Percentiles rank a stretch among this genome's conserved stretches.
phyloP scores from a whole-genome alignment of 2,888 invertebrate genomes.

The Gisinianus flammeolus region DNA sequence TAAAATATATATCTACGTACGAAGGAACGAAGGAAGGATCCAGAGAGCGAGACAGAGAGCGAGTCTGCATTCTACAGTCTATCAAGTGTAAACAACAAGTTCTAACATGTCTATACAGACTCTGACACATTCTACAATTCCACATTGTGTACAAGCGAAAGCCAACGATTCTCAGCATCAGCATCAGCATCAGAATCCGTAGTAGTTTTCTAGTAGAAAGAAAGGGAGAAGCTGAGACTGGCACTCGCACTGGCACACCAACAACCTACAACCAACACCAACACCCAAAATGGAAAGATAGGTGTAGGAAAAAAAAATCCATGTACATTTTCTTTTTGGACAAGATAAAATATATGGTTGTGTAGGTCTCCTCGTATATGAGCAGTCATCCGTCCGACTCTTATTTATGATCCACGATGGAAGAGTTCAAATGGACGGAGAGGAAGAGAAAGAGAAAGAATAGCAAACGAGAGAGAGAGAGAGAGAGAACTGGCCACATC shows the following conservation, averaged over 20 bases:
- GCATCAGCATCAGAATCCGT: too few species aligned
- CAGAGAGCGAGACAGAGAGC: not conserved
- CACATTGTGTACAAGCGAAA: too few species aligned
- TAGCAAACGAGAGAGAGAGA: not conserved
- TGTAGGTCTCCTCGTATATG: slow-evolving; percentile 21
- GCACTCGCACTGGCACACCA: too few species aligned
- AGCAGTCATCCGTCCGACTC: slow-evolving; percentile 39
- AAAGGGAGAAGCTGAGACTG: not conserved
- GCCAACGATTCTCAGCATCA: too few species aligned
- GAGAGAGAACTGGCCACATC: not conserved
- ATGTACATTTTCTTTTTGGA: slow-evolving; percentile 13
- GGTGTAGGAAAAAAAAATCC: slow-evolving; percentile 5
- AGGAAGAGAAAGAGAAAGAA: slow-evolving; percentile 20
- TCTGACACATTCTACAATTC: slow-evolving; percentile 10
- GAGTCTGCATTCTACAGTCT: not conserved
- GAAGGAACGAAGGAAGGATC: not conserved
- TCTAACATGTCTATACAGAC: not conserved
- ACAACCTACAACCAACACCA: too few species aligned
- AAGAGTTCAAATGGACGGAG: slow-evolving; percentile 39
- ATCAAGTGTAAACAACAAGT: not conserved
- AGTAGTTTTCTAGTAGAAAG: too few species aligned
- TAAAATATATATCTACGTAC: not conserved
- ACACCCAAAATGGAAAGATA: not conserved
- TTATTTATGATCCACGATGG: slow-evolving; percentile 42
- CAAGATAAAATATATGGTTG: slow-evolving; percentile 36